Evolutionary conservation across 2,113 vertebrate genomes (phyloP), one percentile per base, ranked within the genome.

Genomic region (Gopherus flavomarginatus): DNA sequence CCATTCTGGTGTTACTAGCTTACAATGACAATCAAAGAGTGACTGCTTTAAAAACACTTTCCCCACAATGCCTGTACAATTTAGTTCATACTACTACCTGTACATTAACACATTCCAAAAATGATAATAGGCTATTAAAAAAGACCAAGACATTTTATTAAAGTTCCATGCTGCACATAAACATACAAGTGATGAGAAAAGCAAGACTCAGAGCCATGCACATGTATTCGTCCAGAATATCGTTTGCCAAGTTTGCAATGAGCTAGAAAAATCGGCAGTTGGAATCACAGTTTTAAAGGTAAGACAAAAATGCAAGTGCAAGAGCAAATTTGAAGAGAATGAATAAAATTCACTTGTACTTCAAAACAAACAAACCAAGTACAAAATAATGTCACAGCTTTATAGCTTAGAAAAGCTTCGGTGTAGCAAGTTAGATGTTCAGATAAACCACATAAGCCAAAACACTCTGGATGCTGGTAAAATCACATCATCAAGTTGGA

Each of bases 191-290:
- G 84, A 96, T 88, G 62, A 93, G 93, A 95, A 95, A 96, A 96
- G 91, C 57, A 50, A 89, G 65, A 92, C 87, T 62, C 83, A 65
- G 52, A 92, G 91, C 78, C 98, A 98, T 98, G 98, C 98, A 97
- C 53, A 50, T 94, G 95, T 77, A 93, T 94, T 89, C 90, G 95
- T 93, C 95, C 98, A 97, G 72, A 78, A 97, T 97, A 90, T 92
- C 83, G 95, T 92, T 94, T 96, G 97, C 97, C 95, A 96, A 97
- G 96, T 91, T 93, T 86, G 95, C 81, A 86, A 94, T 91, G 93
- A 97, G 94, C 92, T 97, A 98, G 95, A 98, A 98, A 93, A 97
- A 96, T 96, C 97, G 94, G 96, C 95, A 98, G 97, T 95, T 57
- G 96, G 97, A 98, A 95, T 96, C 98, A 98, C 97, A 97, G 90